These are phyloP conservation scores for Athene noctua DNA, from an alignment of 2,113 vertebrate species.

Conservation along the genomic window DNA sequence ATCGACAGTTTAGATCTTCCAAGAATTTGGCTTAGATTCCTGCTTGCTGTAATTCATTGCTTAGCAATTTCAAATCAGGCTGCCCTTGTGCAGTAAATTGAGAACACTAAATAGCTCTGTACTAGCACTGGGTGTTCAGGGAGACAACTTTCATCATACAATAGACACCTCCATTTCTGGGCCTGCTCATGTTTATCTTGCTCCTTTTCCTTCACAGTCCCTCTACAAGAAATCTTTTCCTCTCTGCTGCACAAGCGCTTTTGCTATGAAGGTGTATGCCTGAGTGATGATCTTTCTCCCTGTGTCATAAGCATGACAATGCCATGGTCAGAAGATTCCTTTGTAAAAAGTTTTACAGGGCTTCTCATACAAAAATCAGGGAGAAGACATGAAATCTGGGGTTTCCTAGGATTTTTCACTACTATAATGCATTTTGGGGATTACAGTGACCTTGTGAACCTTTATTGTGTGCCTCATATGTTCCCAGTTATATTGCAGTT, in stretches of 20 bases:
- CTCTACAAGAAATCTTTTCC: not conserved
- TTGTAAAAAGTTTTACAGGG: not conserved
- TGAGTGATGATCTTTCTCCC: not conserved
- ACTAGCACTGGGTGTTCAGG: not conserved
- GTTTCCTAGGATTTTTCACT: not conserved
- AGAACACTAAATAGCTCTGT: not conserved
- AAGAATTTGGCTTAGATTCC: not conserved
- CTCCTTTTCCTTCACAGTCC: not conserved
- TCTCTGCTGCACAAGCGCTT: not conserved
- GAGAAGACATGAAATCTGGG: not conserved
- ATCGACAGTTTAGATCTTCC: not conserved
- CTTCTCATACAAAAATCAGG: not conserved
- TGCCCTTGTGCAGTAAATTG: not conserved
- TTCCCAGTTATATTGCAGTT: not conserved
- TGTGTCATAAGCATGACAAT: not conserved
- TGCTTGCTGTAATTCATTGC: not conserved
- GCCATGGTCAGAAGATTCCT: not conserved
- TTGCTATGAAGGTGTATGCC: accelerated
- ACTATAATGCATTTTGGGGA: not conserved
- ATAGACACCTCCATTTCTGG: not conserved
- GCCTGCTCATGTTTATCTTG: not conserved
- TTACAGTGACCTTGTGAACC: not conserved
- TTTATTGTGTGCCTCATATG: accelerated
- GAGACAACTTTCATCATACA: not conserved
- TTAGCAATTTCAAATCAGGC: not conserved